Conservation (phyloP, 35 echinoderm and acorn worm species). For the Anneissia japonica region DNA sequence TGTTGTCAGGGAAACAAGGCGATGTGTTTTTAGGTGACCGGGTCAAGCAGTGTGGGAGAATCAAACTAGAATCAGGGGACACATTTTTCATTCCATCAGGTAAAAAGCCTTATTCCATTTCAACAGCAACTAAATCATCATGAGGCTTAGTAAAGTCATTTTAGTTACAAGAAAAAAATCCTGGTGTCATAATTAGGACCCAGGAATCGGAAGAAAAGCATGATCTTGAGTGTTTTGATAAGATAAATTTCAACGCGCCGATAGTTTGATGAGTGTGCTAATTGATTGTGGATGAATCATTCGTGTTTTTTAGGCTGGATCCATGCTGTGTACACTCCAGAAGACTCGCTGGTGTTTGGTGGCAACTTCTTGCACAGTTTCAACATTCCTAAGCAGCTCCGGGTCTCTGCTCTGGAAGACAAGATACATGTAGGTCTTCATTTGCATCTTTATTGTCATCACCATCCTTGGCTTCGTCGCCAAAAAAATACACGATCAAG, state of each 20-base stretch:
- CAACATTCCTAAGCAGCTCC: conserved; percentile 65
- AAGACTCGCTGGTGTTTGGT: conserved; percentile 93
- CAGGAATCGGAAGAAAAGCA: too few relatives aligned
- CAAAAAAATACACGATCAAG: too few relatives aligned
- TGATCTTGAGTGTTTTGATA: too few relatives aligned
- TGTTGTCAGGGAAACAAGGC: conserved; percentile 87
- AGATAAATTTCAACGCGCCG: too few relatives aligned
- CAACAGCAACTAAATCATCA: too few relatives aligned
- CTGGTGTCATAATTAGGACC: too few relatives aligned
- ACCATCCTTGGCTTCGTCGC: too few relatives aligned
- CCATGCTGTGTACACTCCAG: conserved; percentile 95
- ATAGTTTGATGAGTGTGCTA: too few relatives aligned
- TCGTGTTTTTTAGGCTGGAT: conserved; percentile 73
- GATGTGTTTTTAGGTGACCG: conserved; percentile 90
- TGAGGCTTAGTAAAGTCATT: not conserved
- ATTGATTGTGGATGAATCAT: too few relatives aligned
- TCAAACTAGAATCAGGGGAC: conserved; percentile 62
- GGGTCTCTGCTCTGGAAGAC: conserved; percentile 73
- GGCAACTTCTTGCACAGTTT: conserved; percentile 93
- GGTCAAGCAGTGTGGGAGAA: conserved; percentile 69
- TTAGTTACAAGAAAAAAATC: too few relatives aligned
- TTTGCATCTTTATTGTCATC: too few relatives aligned
- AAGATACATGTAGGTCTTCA: conserved; percentile 89
- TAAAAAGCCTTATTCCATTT: conserved; percentile 33
- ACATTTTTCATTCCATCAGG: conserved; percentile 93